phyloP scores from a whole-genome alignment of 2,797 vertebrate genomes.

The Merluccius polli region DNA sequence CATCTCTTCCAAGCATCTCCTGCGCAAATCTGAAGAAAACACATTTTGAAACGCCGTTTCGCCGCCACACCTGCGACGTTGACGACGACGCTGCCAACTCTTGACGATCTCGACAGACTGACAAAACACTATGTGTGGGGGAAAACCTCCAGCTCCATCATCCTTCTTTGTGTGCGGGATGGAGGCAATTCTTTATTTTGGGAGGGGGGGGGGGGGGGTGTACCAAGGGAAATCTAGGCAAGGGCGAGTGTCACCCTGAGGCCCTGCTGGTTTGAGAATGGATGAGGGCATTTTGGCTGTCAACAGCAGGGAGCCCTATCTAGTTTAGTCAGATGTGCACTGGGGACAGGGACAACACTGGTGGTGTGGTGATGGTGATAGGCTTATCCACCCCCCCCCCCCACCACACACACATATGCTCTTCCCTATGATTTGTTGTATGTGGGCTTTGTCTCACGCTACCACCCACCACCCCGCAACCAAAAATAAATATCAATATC shows the following conservation, averaged over 20 bases:
- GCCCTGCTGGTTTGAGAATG: conserved; percentile 65
- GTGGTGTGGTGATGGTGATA: conserved; percentile 17
- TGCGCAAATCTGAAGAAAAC: no score
- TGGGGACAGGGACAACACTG: conserved; percentile 43
- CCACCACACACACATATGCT: conserved; percentile 27
- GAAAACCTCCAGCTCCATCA: neutral
- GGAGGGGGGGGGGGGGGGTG: conserved; percentile 34
- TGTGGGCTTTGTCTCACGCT: neutral
- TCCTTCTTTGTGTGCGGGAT: neutral
- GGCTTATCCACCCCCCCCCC: neutral
- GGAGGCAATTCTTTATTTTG: neutral
- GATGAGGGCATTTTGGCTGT: conserved; percentile 73
- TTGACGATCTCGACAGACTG: neutral
- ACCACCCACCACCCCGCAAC: neutral
- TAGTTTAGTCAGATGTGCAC: conserved; percentile 56
- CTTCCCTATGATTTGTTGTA: conserved; percentile 8
- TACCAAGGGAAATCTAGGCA: conserved; percentile 59
- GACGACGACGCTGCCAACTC: no score
- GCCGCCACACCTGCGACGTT: no score
- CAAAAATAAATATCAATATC: neutral
- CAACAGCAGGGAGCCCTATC: conserved; percentile 63
- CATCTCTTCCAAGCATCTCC: neutral
- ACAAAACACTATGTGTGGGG: neutral
- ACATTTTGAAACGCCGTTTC: no score
- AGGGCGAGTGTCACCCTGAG: conserved; percentile 58